Base-by-base conservation (phyloP, 1,140 invertebrate species). In the Hesperophylax magnus region DNA sequence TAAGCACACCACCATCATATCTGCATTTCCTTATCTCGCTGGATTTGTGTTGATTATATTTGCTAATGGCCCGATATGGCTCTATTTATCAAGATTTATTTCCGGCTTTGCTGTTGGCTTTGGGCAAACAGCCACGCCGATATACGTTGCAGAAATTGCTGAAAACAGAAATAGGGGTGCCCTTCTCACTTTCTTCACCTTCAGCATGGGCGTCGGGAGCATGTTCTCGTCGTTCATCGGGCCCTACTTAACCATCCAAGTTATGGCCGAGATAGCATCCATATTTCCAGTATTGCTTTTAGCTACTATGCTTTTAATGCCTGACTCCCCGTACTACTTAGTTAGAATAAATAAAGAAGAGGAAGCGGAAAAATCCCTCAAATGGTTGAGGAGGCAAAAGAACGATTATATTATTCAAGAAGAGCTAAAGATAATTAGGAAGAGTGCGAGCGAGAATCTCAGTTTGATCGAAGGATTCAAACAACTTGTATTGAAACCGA, bases 1-100 rank as follows among this genome's bases (percentile, higher is more conserved):
- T 56, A 88, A 88, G 78, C 86, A 84, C 34, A 80, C 87, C 0
- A 85, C 88, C 2, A 31, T 89, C 7, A 74, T 86, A 14, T 83
- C 85, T 11, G 83, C 78, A 7, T 47, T 86, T 39, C 87, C 87
- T 9, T 85, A 85, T 17, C 61, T 87, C 7, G 18, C 83, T 5
- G 85, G 85, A 18, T 86, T 86, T 58, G 53, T 89, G 0, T 84
- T 90, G 0, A 87, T 90, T 86, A 67, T 91, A 87, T 80, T 85
- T 88, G 18, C 83, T 24, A 84, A 75, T 11, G 54, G 75, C n/a
- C 83, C 83, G 5, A 56, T 58, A 17, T 84, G 83, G 83, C 60
- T 84, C 14, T 84, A 84, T 56, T 39, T 80, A 17, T 84, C 83
- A 2, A 80, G 83, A 80, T 80, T 82, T 63, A 39, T 82, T 53